These are phyloP conservation scores for Smittia sp. DNA, from an alignment of 2,888 invertebrate genomes.

Conservation along the genomic window DNA sequence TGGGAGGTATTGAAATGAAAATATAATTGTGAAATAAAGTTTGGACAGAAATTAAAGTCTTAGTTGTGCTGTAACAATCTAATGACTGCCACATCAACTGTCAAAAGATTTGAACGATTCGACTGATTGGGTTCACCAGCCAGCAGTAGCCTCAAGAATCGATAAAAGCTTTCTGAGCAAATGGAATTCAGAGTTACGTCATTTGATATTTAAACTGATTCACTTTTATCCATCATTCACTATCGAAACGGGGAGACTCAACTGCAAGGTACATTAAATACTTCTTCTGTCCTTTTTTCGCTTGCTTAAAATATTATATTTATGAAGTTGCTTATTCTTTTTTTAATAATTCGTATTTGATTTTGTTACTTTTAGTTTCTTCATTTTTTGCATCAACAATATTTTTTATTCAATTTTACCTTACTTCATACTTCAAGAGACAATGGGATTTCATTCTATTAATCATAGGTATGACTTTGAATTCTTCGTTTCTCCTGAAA, in stretches of 20 bases:
- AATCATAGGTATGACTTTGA: conserved; percentile 33
- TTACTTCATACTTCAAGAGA: conserved; percentile 5
- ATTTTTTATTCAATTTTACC: neutral
- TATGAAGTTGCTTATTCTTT: conserved; percentile 34
- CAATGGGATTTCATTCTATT: conserved; percentile 6
- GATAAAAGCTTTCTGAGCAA: neutral
- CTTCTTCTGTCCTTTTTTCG: conserved; percentile 2
- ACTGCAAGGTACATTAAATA: conserved; percentile 38
- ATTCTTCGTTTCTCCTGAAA: neutral
- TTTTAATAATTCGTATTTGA: conserved; percentile 36
- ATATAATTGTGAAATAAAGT: no score
- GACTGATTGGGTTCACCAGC: conserved; percentile 21
- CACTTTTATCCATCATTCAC: no score
- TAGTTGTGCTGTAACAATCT: no score
- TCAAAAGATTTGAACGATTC: conserved; percentile 21
- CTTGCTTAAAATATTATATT: conserved; percentile 35
- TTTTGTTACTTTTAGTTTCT: conserved; percentile 33
- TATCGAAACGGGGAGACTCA: conserved; percentile 9
- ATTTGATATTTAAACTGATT: no score
- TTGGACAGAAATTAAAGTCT: no score
- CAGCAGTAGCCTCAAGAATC: conserved; percentile 30
- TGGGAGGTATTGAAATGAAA: neutral
- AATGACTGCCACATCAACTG: no score
- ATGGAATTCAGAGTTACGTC: no score
- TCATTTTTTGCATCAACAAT: neutral